A percentile compares a stretch with the other conserved stretches of the same genome.
Conservation (phyloP, 2,888 invertebrate species). For the Rhagium mordax region DNA sequence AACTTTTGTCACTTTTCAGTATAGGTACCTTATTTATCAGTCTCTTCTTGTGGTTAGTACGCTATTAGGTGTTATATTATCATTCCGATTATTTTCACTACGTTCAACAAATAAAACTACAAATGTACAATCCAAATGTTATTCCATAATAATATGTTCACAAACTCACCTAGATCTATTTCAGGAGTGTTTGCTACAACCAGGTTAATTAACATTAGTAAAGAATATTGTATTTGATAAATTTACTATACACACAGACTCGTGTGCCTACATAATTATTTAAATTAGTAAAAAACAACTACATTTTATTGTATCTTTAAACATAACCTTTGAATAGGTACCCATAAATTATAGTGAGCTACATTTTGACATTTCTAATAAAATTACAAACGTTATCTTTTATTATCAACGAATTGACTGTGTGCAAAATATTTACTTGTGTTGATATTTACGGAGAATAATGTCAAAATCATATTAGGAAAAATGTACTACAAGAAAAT, state of each 20-base stretch:
- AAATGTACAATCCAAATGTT: neutral
- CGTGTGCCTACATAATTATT: neutral
- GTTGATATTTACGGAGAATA: neutral
- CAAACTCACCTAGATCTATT: conserved; percentile 15
- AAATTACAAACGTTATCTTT: conserved; percentile 6
- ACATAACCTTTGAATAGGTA: conserved; percentile 26
- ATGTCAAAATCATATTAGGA: neutral
- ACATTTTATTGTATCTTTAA: conserved; percentile 4
- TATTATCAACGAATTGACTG: neutral
- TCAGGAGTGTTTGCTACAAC: conserved; percentile 28
- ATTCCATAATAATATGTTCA: neutral
- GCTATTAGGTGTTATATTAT: neutral
- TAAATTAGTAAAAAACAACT: neutral
- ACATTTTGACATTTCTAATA: conserved; percentile 15
- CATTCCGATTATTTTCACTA: no score
- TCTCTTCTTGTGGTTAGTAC: neutral
- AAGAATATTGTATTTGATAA: conserved; percentile 14
- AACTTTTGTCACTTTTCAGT: neutral
- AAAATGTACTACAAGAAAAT: neutral
- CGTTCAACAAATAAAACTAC: neutral
- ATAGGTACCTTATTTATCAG: neutral
- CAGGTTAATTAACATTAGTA: conserved; percentile 11
- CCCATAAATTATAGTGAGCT: neutral
- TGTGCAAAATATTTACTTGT: neutral
- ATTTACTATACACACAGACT: conserved; percentile 12